phyloP scores from a whole-genome alignment of 1,140 invertebrate genomes.

The Lysiphlebus fabarum region DNA sequence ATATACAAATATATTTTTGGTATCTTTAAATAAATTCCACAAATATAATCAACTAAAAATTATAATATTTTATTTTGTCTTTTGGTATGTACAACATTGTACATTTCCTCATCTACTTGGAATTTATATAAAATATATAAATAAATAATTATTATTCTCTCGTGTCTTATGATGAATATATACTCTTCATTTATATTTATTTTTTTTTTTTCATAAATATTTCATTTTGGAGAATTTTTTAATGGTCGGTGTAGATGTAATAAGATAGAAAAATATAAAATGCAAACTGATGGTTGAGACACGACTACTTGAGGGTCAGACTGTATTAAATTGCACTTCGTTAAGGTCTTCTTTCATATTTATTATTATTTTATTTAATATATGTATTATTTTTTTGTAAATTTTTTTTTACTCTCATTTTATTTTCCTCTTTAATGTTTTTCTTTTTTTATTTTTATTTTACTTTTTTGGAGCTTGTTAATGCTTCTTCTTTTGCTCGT shows the following conservation, averaged over 20 bases:
- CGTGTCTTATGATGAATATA: too few relatives aligned
- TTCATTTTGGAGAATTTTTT: constrained; percentile 13
- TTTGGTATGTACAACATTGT: too few relatives aligned
- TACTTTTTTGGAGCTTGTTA: constrained; percentile 10
- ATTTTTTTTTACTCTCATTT: neutral
- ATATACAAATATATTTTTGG: too few relatives aligned
- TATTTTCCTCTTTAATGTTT: constrained; percentile 3
- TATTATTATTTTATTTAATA: constrained; percentile 1
- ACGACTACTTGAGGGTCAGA: constrained; percentile 16
- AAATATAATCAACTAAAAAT: too few relatives aligned
- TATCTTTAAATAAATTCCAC: too few relatives aligned
- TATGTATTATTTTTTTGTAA: neutral
- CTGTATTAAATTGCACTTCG: constrained; percentile 28
- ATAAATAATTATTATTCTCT: too few relatives aligned
- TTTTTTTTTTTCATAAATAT: constrained; percentile 1
- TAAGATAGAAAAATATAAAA: constrained; percentile 28
- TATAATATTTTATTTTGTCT: too few relatives aligned
- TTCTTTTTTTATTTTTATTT: too few relatives aligned
- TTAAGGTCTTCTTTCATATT: constrained; percentile 26
- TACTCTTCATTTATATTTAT: neutral
- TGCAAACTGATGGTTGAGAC: constrained; percentile 13
- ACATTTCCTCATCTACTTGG: too few relatives aligned
- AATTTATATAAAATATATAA: too few relatives aligned
- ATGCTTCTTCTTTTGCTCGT: neutral
- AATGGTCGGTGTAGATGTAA: constrained; percentile 23